Conservation (phyloP, 2,797 vertebrate genomes). For the Argya squamiceps region DNA sequence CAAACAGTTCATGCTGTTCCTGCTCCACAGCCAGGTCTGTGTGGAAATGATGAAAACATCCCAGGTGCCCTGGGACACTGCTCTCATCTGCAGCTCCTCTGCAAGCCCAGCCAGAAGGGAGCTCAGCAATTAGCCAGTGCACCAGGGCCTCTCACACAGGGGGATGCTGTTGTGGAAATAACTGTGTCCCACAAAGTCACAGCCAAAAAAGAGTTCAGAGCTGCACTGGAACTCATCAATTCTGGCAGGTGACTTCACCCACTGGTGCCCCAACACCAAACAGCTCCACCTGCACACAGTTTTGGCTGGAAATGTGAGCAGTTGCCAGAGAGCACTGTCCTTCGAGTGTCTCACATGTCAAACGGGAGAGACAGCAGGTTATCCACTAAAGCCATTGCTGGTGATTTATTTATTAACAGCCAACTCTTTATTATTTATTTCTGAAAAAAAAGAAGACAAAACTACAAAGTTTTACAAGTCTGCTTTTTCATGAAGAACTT, state of each 20-base stretch:
- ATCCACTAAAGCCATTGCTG: neutral
- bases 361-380: neutral
- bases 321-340: neutral
- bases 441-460: neutral
- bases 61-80: neutral
- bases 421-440: neutral
- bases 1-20: neutral
- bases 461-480: neutral
- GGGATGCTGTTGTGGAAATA: neutral
- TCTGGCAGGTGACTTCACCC: neutral
- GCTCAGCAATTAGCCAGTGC: neutral
- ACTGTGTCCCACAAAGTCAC: neutral
- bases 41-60: neutral
- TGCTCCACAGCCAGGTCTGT: neutral
- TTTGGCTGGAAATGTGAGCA: neutral
- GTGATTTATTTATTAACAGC: neutral
- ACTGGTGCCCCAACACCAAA: neutral
- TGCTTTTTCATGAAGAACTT: neutral
- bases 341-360: neutral
- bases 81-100: neutral
- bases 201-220: neutral
- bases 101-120: neutral
- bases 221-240: neutral
- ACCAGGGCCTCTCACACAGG: neutral
- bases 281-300: neutral